A percentile compares a stretch with the other conserved stretches of the same genome.
phyloP scores from a whole-genome alignment of 2,888 invertebrate species.

The Zootermopsis nevadensis region DNA sequence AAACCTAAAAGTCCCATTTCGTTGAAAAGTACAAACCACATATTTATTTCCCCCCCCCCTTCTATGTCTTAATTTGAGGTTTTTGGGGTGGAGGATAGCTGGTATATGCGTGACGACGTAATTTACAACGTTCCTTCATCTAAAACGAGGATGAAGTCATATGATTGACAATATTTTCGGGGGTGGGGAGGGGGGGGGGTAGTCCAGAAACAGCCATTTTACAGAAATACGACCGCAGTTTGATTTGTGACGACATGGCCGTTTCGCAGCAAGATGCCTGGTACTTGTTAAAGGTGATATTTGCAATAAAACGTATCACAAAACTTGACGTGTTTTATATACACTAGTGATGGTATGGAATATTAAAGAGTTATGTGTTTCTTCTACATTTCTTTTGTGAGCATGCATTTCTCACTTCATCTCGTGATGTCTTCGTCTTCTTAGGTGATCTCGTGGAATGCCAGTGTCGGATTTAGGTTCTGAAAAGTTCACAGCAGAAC shows the following conservation, averaged over 20 bases:
- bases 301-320: not conserved
- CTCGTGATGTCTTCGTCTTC: too few species aligned
- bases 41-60: slow-evolving; percentile 27
- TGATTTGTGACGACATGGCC: not conserved
- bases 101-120: slow-evolving; percentile 33
- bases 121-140: not conserved
- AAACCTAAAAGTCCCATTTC: not conserved
- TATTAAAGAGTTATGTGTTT: slow-evolving; percentile 19
- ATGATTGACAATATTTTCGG: too few species aligned
- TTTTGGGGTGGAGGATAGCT: not conserved
- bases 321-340: slow-evolving; percentile 8
- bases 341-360: slow-evolving; percentile 14
- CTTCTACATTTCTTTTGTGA: not conserved
- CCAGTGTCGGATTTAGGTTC: too few species aligned
- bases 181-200: too few species aligned
- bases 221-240: not conserved
- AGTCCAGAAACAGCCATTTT: not conserved
- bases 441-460: too few species aligned
- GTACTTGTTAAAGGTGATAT: slow-evolving; percentile 4
- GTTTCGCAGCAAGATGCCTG: not conserved
- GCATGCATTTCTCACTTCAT: not conserved
- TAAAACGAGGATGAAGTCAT: too few species aligned
- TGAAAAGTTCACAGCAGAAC: too few species aligned
- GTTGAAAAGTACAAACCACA: not conserved
- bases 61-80: slow-evolving; percentile 20